phyloP scores from a whole-genome alignment of 2,113 vertebrate species.

The Mus musculus region DNA sequence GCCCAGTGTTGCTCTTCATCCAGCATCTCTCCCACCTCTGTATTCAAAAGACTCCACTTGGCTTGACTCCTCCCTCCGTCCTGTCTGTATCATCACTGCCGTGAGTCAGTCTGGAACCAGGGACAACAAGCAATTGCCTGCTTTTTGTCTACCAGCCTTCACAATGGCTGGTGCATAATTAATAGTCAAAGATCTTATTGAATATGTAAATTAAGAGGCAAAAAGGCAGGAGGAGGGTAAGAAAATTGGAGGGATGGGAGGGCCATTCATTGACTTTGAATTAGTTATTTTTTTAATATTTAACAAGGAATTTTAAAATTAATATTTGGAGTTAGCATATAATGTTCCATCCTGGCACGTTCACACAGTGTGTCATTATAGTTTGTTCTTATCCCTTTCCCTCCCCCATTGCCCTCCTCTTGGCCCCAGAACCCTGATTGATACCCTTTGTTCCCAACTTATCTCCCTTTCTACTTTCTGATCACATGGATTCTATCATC shows the following conservation, averaged over 20 bases:
- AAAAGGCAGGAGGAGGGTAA: neutral
- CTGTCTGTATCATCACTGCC: too few species aligned
- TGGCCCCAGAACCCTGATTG: too few species aligned
- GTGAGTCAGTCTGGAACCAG: neutral
- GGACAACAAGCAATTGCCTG: neutral
- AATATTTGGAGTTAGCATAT: neutral
- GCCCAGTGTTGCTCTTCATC: neutral
- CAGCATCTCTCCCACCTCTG: neutral
- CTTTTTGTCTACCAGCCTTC: neutral
- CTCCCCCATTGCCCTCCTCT: neutral
- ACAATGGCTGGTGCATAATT: neutral
- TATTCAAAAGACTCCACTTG: accelerated
- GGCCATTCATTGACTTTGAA: neutral
- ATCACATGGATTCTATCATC: neutral
- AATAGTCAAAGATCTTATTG: neutral
- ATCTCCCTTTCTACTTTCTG: neutral
- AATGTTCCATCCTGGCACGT: neutral
- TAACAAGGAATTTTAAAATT: neutral
- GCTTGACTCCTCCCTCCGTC: neutral
- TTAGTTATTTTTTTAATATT: neutral
- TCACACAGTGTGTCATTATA: neutral
- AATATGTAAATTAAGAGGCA: neutral
- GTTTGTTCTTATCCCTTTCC: neutral
- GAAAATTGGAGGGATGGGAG: neutral
- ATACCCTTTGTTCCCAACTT: neutral